Evolutionary conservation across 2,113 vertebrate species (phyloP).

Genomic region (Mus spicilegus): DNA sequence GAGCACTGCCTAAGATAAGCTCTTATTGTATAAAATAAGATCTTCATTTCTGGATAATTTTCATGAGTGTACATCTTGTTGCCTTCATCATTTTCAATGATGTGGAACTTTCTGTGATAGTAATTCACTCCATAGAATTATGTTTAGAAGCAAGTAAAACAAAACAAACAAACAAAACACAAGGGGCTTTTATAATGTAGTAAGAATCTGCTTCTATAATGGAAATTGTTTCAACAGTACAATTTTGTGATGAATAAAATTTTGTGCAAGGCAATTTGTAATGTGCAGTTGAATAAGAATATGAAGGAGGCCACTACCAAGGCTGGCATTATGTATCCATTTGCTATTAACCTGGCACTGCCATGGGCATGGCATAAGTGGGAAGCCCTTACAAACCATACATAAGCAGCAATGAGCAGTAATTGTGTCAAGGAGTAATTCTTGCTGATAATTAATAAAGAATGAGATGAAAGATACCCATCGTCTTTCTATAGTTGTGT

Average conservation of each 20-base stretch:
- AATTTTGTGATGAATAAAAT: conserved; percentile 8
- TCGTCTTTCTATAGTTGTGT: neutral
- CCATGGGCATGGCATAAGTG: neutral
- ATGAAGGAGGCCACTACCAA: neutral
- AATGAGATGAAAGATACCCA: neutral
- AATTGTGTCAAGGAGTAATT: conserved; percentile 40
- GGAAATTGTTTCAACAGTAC: neutral
- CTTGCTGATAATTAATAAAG: conserved; percentile 3
- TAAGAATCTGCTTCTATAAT: conserved; percentile 32
- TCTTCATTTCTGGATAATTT: neutral
- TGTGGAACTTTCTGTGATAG: neutral
- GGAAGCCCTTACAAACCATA: neutral
- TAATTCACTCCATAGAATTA: conserved; percentile 38
- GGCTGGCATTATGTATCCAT: neutral
- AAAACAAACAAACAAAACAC: conserved; percentile 19
- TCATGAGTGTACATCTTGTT: neutral
- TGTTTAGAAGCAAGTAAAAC: conserved; percentile 43
- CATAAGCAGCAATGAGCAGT: neutral
- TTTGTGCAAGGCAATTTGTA: neutral
- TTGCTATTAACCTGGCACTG: neutral
- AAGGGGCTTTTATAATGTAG: conserved; percentile 39
- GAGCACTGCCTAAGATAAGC: neutral
- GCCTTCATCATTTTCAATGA: neutral
- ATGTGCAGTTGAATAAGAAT: too few relatives aligned
- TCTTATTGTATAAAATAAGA: neutral